Evolutionary conservation across 2,113 vertebrate species (phyloP).

Genomic region (Aplodontia rufa): DNA sequence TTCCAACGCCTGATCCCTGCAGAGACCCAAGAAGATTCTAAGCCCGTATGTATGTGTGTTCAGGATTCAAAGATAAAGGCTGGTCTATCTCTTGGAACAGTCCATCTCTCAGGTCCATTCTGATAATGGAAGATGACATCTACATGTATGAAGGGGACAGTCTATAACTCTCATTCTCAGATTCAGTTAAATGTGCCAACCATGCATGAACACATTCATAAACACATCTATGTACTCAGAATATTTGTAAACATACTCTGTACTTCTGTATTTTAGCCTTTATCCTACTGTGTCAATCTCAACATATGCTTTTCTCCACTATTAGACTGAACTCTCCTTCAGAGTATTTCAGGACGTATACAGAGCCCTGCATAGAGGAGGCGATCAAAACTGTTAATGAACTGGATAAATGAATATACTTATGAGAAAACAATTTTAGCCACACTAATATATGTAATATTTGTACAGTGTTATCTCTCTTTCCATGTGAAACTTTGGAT

Average conservation of each 20-base stretch:
- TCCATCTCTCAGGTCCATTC: neutral
- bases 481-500: neutral
- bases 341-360: neutral
- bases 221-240: neutral
- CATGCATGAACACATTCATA: neutral
- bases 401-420: slow-evolving; percentile 32
- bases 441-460: neutral
- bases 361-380: neutral
- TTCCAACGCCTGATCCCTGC: neutral
- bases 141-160: neutral
- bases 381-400: neutral
- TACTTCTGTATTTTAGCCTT: neutral
- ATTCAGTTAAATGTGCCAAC: neutral
- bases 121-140: neutral
- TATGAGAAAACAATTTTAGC: slow-evolving; percentile 28
- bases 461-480: neutral
- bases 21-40: neutral
- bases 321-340: neutral
- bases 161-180: neutral
- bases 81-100: neutral
- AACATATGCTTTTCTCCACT: neutral
- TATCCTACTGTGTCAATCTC: neutral
- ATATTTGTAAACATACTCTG: neutral
- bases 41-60: neutral
- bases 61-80: neutral